Base-by-base conservation (phyloP, 2,113 vertebrate species). In the Apodemus sylvaticus region DNA sequence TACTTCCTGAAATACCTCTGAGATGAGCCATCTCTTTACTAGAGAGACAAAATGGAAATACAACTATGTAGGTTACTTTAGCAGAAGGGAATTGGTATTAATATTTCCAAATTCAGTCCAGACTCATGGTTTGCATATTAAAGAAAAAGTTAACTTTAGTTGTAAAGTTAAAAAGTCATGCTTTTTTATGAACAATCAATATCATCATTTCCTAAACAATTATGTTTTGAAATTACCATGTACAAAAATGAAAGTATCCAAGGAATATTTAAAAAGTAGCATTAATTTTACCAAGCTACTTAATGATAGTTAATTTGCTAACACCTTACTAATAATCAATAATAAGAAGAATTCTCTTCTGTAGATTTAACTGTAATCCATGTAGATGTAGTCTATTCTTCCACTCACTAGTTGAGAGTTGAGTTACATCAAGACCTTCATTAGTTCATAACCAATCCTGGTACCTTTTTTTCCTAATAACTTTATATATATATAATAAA, bases 1-100 rank as follows among this genome's bases (percentile, higher is more conserved):
- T 97, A 93, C 39, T 94, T 97, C 97, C 86, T 96, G 86, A 97
- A 96, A 62, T 89, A 94, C 12, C 53, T 97, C 62, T 87, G 83
- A 97, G 62, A 62, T 95, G 98, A 97, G 94, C 96, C 94, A 36
- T 96, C n/a, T 90, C 89, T 96, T 97, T 98, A 92, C 22, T 70
- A 36, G 26, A 20, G 6, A 81, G 81, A 64, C 89, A 70, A 91
- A 94, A 86, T 77, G 2, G 4, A 26, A 60, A 83, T 13, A 29
- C 16, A 73, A 76, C 9, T 79, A 29, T 76, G 87, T 48, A 89
- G 73, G 7, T 95, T 60, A 7, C 11, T 48, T 92, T 24, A 42
- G 11, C 20, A 88, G 17, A 88, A 88, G 77, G 3, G 66, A 92
- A 53, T 62, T 66, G 36, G 8, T 68, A 16, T 94, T n/a, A 42